Percentiles rank a stretch among this genome's conserved stretches.
Evolutionary conservation across 2,113 vertebrate species (phyloP).

Genomic region (Mirza zaza): DNA sequence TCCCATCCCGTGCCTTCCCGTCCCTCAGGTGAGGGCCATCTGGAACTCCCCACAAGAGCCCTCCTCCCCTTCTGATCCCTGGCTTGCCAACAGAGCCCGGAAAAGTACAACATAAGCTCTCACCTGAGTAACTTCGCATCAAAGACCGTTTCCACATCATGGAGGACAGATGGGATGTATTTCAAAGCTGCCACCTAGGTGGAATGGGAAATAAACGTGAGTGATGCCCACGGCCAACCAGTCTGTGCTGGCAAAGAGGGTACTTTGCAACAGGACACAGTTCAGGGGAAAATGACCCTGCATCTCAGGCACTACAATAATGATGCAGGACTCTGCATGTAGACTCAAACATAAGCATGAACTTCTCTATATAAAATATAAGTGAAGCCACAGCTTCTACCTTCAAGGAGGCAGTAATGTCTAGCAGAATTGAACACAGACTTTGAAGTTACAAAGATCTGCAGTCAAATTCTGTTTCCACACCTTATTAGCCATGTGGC

Average conservation of each 20-base stretch:
- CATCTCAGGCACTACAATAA: background rate
- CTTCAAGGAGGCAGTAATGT: background rate
- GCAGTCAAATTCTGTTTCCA: background rate
- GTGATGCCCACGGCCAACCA: background rate
- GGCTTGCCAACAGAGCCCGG: background rate
- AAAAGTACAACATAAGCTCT: slow-evolving; percentile 37
- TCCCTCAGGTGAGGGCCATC: background rate
- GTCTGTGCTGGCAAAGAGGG: background rate
- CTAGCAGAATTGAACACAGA: background rate
- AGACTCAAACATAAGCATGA: background rate
- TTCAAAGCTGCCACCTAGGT: slow-evolving; percentile 96
- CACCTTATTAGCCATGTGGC: background rate
- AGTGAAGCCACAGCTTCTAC: background rate
- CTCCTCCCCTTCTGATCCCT: background rate
- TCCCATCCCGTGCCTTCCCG: background rate
- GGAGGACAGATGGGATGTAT: slow-evolving; percentile 96
- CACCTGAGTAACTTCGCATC: slow-evolving; percentile 96
- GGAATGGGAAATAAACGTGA: slow-evolving; percentile 59
- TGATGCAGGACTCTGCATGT: background rate
- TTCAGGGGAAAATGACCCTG: background rate
- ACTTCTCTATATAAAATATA: background rate
- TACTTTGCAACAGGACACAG: background rate
- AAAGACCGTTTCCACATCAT: slow-evolving; percentile 96
- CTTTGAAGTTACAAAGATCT: background rate
- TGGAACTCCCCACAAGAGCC: background rate